phyloP scores from a whole-genome alignment of 1,140 invertebrate species.

The Drosophila lowei region DNA sequence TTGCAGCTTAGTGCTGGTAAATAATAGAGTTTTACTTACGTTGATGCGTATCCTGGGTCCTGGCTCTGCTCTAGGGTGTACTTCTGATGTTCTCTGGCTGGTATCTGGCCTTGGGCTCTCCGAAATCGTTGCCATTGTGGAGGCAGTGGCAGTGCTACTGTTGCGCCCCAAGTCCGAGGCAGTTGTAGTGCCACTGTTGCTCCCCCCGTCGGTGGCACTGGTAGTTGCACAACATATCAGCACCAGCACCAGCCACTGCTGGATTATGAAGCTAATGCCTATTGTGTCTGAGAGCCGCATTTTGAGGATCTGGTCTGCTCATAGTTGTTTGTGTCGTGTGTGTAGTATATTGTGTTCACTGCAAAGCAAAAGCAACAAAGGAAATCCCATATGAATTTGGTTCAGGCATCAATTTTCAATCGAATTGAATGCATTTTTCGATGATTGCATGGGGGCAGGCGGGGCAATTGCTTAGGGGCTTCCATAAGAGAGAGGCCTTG shows the following conservation, averaged over 20 bases:
- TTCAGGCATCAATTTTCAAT: no score
- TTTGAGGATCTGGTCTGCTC: conserved; percentile 16
- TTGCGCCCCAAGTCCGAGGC: neutral
- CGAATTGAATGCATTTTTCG: no score
- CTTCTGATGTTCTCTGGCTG: neutral
- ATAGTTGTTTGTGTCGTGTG: conserved; percentile 12
- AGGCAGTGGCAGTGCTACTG: neutral
- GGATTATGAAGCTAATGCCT: conserved; percentile 8
- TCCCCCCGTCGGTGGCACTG: no score
- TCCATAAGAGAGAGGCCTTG: no score
- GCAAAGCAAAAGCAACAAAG: neutral
- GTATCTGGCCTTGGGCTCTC: neutral
- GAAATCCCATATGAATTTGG: neutral
- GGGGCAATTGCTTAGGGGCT: no score
- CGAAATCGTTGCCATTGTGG: conserved; percentile 7
- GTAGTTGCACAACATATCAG: no score
- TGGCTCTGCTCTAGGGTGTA: neutral
- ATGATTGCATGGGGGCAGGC: no score
- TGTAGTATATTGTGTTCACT: neutral
- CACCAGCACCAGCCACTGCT: conserved; percentile 2
- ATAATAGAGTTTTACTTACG: conserved; percentile 10
- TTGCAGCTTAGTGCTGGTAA: no score
- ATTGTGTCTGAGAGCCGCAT: conserved; percentile 25
- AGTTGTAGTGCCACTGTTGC: no score
- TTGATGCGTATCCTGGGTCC: conserved; percentile 9